phyloP scores from a whole-genome alignment of 2,113 vertebrate genomes.

The Peromyscus californicus region DNA sequence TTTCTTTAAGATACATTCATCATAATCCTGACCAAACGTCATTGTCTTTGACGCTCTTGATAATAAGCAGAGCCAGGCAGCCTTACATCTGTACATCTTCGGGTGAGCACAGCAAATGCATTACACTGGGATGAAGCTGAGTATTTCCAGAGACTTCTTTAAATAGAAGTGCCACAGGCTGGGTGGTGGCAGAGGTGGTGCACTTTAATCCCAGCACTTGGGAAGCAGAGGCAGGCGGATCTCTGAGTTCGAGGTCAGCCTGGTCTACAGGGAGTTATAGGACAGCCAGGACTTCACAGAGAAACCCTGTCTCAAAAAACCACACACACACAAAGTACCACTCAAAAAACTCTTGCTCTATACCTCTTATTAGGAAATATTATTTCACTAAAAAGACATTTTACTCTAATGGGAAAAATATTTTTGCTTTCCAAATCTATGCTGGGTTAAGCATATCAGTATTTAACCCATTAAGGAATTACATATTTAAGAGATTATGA shows the following conservation, averaged over 20 bases:
- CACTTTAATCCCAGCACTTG: background rate
- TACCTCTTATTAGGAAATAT: background rate
- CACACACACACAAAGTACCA: background rate
- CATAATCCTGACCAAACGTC: background rate
- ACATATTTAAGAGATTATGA: background rate
- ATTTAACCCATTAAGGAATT: background rate
- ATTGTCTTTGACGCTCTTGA: background rate
- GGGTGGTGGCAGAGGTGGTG: background rate
- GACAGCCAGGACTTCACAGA: background rate
- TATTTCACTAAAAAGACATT: conserved; percentile 15
- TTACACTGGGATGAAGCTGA: background rate
- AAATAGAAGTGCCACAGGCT: background rate
- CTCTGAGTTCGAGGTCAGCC: background rate
- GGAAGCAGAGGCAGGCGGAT: background rate
- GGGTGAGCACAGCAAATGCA: background rate
- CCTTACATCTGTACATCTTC: background rate
- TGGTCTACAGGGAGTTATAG: background rate
- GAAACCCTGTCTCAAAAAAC: background rate
- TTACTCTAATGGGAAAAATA: background rate
- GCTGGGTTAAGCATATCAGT: background rate
- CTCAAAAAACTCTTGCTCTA: background rate
- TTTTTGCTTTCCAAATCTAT: conserved; percentile 37
- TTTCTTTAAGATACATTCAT: background rate
- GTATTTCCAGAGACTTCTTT: background rate
- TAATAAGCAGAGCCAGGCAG: background rate